Evolutionary conservation across 2,113 vertebrate species (phyloP).

Genomic region (Danionella cerebrum): DNA sequence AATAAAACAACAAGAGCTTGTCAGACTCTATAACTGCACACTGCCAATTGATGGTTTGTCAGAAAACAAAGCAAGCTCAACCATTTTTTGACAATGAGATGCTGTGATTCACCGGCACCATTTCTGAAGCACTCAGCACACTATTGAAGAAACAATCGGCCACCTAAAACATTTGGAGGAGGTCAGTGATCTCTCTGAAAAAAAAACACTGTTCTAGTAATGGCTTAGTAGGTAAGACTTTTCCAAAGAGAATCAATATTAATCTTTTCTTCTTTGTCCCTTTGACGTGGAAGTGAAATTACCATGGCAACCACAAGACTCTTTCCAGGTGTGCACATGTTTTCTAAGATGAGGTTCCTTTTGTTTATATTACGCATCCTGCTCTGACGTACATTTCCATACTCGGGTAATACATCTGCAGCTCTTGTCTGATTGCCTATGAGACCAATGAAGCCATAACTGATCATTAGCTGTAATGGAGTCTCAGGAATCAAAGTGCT

Average conservation of each 20-base stretch:
- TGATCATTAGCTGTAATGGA: not conserved
- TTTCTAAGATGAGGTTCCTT: conserved; percentile 4
- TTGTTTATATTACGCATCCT: not conserved
- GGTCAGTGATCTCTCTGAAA: conserved; percentile 23
- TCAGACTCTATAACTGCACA: conserved; percentile 23
- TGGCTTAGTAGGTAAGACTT: not conserved
- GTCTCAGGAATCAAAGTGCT: not conserved
- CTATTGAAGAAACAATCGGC: conserved; percentile 14
- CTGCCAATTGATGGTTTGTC: conserved; percentile 33
- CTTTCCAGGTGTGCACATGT: not conserved
- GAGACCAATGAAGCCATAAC: not conserved
- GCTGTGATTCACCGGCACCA: conserved; percentile 20
- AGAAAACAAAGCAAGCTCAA: conserved; percentile 31
- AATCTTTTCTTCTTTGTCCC: conserved; percentile 2
- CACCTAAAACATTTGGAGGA: not conserved
- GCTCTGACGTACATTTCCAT: not conserved
- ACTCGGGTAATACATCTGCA: not conserved
- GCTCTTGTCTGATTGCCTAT: not conserved
- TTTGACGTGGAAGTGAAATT: not conserved
- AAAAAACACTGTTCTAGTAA: not conserved
- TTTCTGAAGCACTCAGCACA: conserved; percentile 10
- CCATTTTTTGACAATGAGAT: conserved; percentile 29
- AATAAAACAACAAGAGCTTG: conserved; percentile 26
- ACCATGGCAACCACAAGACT: conserved; percentile 13
- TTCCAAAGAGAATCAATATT: conserved; percentile 17